phyloP scores from a whole-genome alignment of 2,888 invertebrate genomes.

The Molorchus minor region DNA sequence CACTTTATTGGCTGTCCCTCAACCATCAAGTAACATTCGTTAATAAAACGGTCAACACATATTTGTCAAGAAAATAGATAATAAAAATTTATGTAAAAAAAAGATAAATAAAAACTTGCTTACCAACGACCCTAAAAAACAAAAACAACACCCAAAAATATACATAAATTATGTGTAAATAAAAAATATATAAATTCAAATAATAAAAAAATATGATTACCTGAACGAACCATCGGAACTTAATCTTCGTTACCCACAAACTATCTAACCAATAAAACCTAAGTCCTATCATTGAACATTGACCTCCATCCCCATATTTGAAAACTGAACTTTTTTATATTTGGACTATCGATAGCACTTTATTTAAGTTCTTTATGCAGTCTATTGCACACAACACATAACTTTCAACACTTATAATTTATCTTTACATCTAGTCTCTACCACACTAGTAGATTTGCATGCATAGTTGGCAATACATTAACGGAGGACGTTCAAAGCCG shows the following conservation, averaged over 20 bases:
- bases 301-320: constrained; percentile 21
- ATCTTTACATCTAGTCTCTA: constrained; percentile 32
- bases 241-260: constrained; percentile 34
- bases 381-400: constrained; percentile 45
- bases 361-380: constrained; percentile 39
- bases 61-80: neutral
- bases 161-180: no score
- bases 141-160: constrained; percentile 17
- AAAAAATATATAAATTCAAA: constrained; percentile 8
- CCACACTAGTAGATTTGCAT: constrained; percentile 44
- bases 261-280: constrained; percentile 17
- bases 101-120: constrained; percentile 41
- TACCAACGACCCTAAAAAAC: constrained; percentile 33
- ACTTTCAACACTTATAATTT: constrained; percentile 38
- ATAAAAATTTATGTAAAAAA: constrained; percentile 15
- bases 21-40: neutral
- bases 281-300: constrained; percentile 23
- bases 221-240: constrained; percentile 35
- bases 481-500: constrained; percentile 14
- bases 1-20: neutral
- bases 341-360: constrained; percentile 37
- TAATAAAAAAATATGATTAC: constrained; percentile 39
- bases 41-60: neutral
- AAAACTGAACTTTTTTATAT: constrained; percentile 24
- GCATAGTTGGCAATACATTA: constrained; percentile 35